These are phyloP conservation scores for Calypte anna DNA, from an alignment of 2,113 vertebrate genomes.

Conservation along the genomic window DNA sequence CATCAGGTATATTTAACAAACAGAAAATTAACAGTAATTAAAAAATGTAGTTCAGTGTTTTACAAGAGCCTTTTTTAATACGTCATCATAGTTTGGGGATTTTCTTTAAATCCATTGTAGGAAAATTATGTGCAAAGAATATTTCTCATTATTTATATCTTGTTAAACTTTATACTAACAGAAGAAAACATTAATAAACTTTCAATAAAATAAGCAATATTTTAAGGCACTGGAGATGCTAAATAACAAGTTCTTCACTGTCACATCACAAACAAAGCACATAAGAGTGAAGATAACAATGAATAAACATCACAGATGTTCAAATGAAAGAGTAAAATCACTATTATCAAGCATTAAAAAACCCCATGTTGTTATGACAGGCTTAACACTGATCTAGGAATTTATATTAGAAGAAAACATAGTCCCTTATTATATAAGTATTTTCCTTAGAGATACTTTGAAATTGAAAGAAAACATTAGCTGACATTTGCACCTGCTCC, in stretches of 20 bases:
- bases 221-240: neutral
- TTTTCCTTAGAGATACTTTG: neutral
- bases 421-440: neutral
- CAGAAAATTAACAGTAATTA: neutral
- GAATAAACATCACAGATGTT: conserved; percentile 36
- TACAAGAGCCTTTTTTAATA: neutral
- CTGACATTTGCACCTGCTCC: neutral
- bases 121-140: neutral
- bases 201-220: neutral
- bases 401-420: neutral
- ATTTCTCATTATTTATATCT: neutral
- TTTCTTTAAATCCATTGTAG: neutral
- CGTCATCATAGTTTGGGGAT: neutral
- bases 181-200: neutral
- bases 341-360: conserved; percentile 23
- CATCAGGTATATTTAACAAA: neutral
- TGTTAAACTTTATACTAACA: neutral
- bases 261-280: neutral
- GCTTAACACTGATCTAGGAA: conserved; percentile 26
- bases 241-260: neutral
- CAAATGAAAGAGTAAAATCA: conserved; percentile 42
- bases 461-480: neutral
- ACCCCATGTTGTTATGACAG: neutral
- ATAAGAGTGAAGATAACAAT: neutral
- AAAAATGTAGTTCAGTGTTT: neutral